These are phyloP conservation scores for Lepidocyrtinus sp. DNA, from an alignment of 2,888 invertebrate genomes.

Conservation along the genomic window DNA sequence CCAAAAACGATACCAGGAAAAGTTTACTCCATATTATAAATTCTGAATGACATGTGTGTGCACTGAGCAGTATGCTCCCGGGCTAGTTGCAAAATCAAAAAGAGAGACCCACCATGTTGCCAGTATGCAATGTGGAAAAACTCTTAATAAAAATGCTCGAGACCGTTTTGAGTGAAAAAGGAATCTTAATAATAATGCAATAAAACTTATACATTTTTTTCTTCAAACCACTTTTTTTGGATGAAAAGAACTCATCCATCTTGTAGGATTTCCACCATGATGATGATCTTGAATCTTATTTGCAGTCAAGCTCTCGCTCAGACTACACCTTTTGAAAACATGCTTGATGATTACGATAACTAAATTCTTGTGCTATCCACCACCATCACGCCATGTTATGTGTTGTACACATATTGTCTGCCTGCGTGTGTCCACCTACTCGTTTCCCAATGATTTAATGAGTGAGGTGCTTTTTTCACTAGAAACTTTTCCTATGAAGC, in stretches of 20 bases:
- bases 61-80: no score
- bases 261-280: neutral
- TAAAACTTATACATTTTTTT: no score
- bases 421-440: slow-evolving; percentile 55
- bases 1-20: no score
- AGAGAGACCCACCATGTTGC: no score
- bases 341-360: neutral
- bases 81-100: no score
- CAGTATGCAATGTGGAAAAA: no score
- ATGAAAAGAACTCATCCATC: neutral
- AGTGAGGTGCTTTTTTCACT: slow-evolving; percentile 47
- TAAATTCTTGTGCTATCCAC: neutral
- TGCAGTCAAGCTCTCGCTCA: neutral
- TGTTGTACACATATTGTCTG: neutral
- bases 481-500: neutral
- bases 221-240: neutral
- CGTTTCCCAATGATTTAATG: slow-evolving; percentile 55
- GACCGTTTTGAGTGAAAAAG: no score
- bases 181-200: no score
- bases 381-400: neutral
- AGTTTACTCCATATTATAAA: no score
- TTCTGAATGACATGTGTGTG: no score
- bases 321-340: neutral
- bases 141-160: no score
- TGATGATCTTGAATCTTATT: neutral